These are phyloP conservation scores for Maccullochella peelii DNA, from an alignment of 2,113 vertebrate species.

Conservation along the genomic window DNA sequence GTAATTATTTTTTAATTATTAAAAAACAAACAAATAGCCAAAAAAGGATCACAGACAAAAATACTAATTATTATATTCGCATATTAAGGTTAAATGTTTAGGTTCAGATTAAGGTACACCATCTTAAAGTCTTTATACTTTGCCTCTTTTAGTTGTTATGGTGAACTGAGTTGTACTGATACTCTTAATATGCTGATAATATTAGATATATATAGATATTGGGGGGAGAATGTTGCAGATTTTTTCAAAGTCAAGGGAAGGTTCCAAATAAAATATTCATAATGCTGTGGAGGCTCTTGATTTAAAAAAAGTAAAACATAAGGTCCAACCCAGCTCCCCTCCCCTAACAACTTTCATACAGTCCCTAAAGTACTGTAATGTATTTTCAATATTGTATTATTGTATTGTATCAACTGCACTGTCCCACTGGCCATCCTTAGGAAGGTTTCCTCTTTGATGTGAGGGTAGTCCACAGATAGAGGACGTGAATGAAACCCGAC, in stretches of 20 bases:
- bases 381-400: slow-evolving; percentile 3
- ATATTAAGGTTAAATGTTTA: neutral
- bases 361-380: slow-evolving; percentile 1
- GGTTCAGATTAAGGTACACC: neutral
- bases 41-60: no score
- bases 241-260: neutral
- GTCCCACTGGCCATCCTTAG: neutral
- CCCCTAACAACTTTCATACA: neutral
- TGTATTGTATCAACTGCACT: neutral
- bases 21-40: no score
- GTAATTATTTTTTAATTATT: no score
- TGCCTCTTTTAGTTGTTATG: neutral
- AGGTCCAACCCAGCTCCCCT: neutral
- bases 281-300: neutral
- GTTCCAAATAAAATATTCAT: neutral
- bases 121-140: no score
- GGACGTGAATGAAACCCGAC: neutral
- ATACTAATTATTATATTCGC: neutral
- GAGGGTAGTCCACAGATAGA: neutral
- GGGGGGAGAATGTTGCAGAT: neutral
- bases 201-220: neutral
- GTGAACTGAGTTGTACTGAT: neutral
- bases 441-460: slow-evolving; percentile 19
- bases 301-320: neutral
- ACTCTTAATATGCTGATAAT: neutral